Base-by-base conservation (phyloP, 2,113 vertebrate species). In the Scopus umbretta region DNA sequence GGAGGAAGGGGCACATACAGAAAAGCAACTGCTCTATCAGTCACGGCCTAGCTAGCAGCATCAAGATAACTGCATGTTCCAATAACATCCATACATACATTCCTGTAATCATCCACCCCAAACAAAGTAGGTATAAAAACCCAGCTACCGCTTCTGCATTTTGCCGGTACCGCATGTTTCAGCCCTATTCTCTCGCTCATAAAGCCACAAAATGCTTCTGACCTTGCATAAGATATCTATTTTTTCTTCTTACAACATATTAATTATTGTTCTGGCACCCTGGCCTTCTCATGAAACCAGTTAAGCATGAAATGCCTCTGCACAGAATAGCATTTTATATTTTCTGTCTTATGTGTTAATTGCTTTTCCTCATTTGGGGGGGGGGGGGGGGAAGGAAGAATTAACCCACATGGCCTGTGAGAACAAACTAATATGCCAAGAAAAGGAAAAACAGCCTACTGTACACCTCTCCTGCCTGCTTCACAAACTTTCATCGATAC, bases 201-300 rank as follows among this genome's bases (percentile, higher is more conserved):
- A 47, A 93, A 92, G 56, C 63, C 88, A 93, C 90, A 53, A 52
- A 95, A 92, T 27, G 49, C 83, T 80, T 67, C 92, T 93, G 92
- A 94, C 88, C 93, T 91, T 91, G 92, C 90, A 16, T 73, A 86
- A 91, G 52, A 32, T 86, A 90, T 6, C 61, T 85, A 72, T 88
- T 86, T 78, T 63, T 40, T 26, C 58, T 70, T 71, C 71, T 94
- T 96, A 78, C 63, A 85, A 96, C 86, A 84, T 81, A 92, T 90
- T 96, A 97, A 97, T 97, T 97, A 96, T 89, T 96, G 58, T 95
- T 90, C 94, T 90, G 86, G 93, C 95, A 92, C 88, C 72, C 90
- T 62, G 22, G 62, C 53, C 94, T 95, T 88, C 86, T 94, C 88
- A 50, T 93, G 95, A 98, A 98, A 76, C 85, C 92, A 96, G 53